Conservation (phyloP, 2,797 vertebrate species). For the Pseudochromis fuscus region DNA sequence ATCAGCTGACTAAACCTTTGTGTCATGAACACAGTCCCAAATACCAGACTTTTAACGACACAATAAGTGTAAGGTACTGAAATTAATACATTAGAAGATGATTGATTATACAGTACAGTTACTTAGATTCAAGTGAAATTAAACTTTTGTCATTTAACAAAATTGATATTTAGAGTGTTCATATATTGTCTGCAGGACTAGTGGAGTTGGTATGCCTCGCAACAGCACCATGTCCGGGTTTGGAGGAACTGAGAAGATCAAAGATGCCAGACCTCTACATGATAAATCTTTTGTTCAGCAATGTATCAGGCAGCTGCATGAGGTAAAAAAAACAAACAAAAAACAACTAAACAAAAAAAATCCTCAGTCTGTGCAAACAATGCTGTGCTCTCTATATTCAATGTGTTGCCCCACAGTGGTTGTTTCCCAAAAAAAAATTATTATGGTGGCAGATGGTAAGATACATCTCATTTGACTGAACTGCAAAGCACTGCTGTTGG, state of each 20-base stretch:
- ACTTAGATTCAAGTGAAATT: background rate
- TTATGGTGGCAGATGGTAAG: no score
- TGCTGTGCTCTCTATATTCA: background rate
- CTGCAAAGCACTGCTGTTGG: background rate
- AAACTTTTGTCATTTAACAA: background rate
- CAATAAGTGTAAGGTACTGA: no score
- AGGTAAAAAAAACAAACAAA: slow-evolving; percentile 82
- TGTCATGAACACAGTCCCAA: no score
- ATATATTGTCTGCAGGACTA: slow-evolving; percentile 77
- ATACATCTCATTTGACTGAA: background rate
- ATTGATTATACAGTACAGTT: no score
- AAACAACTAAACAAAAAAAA: no score
- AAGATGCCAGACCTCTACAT: slow-evolving; percentile 93
- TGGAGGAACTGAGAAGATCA: slow-evolving; percentile 93
- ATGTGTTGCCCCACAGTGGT: background rate
- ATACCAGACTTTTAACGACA: background rate
- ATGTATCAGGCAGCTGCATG: slow-evolving; percentile 93
- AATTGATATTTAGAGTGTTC: background rate
- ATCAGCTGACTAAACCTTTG: background rate
- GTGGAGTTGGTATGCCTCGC: slow-evolving; percentile 85
- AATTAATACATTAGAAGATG: no score
- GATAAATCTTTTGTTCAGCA: slow-evolving; percentile 96
- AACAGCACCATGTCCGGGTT: slow-evolving; percentile 91
- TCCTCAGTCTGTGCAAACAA: no score
- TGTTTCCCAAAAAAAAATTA: background rate